Conservation (phyloP, 1,140 invertebrate species). For the Harlomillsia oculata region DNA sequence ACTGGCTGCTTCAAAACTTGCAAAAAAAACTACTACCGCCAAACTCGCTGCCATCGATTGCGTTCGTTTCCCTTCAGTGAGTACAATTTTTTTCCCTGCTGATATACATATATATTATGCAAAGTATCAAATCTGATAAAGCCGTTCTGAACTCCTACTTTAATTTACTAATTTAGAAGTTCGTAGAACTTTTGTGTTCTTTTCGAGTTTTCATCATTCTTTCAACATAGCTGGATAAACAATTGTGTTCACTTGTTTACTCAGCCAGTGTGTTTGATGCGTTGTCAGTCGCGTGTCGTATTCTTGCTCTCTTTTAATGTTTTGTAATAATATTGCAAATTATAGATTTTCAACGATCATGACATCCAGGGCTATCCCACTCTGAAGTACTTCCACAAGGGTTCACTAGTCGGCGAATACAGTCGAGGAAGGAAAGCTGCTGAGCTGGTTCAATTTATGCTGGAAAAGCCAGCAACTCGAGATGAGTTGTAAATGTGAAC, state of each 20-base stretch:
- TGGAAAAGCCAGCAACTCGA: constrained; percentile 29
- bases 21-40: constrained; percentile 41
- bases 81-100: not conserved
- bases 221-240: not conserved
- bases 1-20: constrained; percentile 45
- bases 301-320: constrained; percentile 7
- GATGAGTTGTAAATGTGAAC: constrained; percentile 21
- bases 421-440: constrained; percentile 39
- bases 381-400: constrained; percentile 41
- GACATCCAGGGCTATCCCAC: constrained; percentile 39
- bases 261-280: no score
- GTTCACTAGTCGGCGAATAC: constrained; percentile 43
- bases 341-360: constrained; percentile 30
- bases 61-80: constrained; percentile 20
- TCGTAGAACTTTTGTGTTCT: not conserved
- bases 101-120: not conserved
- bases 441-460: constrained; percentile 48
- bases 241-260: not conserved
- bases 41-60: constrained; percentile 39
- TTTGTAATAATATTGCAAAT: no score
- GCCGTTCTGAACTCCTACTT: not conserved
- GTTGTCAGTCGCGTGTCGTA: no score
- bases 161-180: not conserved
- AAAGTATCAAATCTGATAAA: not conserved
- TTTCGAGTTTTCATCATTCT: not conserved